These are phyloP conservation scores for Pantala flavescens DNA, from an alignment of 1,140 invertebrate genomes.

Conservation along the genomic window DNA sequence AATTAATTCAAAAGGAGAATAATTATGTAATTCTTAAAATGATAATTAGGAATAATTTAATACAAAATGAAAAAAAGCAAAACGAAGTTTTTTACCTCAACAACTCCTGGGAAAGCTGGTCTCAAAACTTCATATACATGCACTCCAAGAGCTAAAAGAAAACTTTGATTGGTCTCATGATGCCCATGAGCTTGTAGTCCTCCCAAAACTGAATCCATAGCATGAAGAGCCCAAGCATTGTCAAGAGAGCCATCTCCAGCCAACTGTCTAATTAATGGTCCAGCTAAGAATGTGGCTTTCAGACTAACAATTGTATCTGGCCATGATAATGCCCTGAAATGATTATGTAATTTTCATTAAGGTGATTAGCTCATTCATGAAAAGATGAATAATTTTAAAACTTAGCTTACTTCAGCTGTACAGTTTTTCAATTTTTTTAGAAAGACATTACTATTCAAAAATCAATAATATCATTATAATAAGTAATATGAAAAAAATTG, in stretches of 20 bases:
- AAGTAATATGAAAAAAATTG: too few relatives aligned
- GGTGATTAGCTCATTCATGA: slow-evolving; percentile 27
- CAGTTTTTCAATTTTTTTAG: too few relatives aligned
- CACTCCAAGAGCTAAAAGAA: slow-evolving; percentile 53
- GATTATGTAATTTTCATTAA: too few relatives aligned
- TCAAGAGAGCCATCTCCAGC: slow-evolving; percentile 46
- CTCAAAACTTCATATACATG: slow-evolving; percentile 72
- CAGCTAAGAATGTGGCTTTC: slow-evolving; percentile 59
- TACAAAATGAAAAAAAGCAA: too few relatives aligned
- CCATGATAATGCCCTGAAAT: slow-evolving; percentile 65
- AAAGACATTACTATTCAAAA: not conserved
- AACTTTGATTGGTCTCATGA: slow-evolving; percentile 68
- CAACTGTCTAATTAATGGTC: slow-evolving; percentile 49
- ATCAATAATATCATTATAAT: too few relatives aligned
- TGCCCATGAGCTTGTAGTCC: slow-evolving; percentile 69
- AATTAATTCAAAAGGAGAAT: too few relatives aligned
- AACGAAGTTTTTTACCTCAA: too few relatives aligned
- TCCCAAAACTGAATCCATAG: slow-evolving; percentile 61
- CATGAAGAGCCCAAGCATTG: slow-evolving; percentile 52
- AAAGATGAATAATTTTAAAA: not conserved
- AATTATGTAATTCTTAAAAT: too few relatives aligned
- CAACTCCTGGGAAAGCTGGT: slow-evolving; percentile 57
- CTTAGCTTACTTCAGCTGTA: not conserved
- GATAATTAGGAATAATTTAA: too few relatives aligned
- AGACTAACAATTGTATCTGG: slow-evolving; percentile 68